Evolutionary conservation across 2,888 invertebrate species (phyloP).

Genomic region (Axea sp.): DNA sequence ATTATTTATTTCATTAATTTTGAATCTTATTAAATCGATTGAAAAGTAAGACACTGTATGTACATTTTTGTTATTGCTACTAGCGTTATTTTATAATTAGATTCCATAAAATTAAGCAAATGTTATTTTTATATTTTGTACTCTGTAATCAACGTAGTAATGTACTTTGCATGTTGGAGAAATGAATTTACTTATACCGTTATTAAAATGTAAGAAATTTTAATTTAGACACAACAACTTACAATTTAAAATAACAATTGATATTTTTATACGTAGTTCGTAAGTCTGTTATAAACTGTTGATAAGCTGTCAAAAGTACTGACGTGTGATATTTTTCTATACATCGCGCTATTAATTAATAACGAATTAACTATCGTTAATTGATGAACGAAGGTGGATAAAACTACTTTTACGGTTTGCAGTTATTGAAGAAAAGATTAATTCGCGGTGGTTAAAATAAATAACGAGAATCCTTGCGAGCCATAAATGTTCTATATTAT

Average conservation of each 20-base stretch:
- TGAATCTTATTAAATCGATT: slow-evolving; percentile 22
- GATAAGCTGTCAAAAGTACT: too few relatives aligned
- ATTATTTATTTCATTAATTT: slow-evolving; percentile 30
- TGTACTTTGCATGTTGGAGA: slow-evolving; percentile 14
- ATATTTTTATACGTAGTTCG: slow-evolving; percentile 10
- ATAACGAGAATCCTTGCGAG: too few relatives aligned
- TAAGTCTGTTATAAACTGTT: too few relatives aligned
- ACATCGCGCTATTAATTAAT: too few relatives aligned
- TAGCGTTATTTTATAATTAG: slow-evolving; percentile 16
- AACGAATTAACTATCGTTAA: too few relatives aligned
- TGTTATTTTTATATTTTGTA: slow-evolving; percentile 20
- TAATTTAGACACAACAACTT: slow-evolving; percentile 3
- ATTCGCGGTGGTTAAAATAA: too few relatives aligned
- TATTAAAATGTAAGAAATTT: background rate
- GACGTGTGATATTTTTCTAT: too few relatives aligned
- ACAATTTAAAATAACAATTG: slow-evolving; percentile 1
- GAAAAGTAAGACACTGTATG: slow-evolving; percentile 3
- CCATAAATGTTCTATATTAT: too few relatives aligned
- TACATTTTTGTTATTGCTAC: background rate
- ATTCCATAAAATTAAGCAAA: slow-evolving; percentile 20
- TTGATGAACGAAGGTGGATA: too few relatives aligned
- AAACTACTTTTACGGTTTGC: too few relatives aligned
- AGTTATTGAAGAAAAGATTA: too few relatives aligned
- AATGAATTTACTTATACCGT: slow-evolving; percentile 14
- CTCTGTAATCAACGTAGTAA: slow-evolving; percentile 11